Percentiles rank a stretch among this genome's conserved stretches.
Conservation (phyloP, 2,113 vertebrate genomes). For the Pluvialis apricaria region DNA sequence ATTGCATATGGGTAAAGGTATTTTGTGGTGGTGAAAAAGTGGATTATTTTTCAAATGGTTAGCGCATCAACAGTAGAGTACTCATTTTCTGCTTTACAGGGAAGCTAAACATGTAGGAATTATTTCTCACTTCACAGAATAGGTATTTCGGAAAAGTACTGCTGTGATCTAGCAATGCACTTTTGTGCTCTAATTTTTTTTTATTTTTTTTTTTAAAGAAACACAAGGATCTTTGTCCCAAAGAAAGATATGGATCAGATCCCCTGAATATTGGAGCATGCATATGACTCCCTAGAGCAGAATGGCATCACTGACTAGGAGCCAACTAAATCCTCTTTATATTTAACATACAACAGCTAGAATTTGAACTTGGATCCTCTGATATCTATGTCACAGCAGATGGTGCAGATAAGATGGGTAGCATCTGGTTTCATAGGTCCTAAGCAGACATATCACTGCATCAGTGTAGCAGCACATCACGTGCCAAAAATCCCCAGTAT, state of each 20-base stretch:
- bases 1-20: background rate
- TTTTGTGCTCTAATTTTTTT: background rate
- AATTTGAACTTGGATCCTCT: background rate
- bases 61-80: background rate
- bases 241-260: background rate
- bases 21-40: background rate
- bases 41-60: background rate
- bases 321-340: constrained; percentile 75
- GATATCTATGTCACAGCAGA: background rate
- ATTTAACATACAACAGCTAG: constrained; percentile 59
- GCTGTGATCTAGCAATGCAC: background rate
- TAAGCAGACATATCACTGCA: background rate
- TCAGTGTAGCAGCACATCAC: background rate
- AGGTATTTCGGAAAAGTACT: background rate
- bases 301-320: constrained; percentile 58
- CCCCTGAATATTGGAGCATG: background rate
- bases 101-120: background rate
- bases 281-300: constrained; percentile 24
- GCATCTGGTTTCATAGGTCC: background rate
- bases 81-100: background rate
- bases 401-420: background rate
- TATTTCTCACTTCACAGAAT: background rate
- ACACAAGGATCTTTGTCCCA: background rate
- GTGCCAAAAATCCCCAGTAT: background rate
- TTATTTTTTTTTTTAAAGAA: background rate